These are phyloP conservation scores for Melolontha melolontha DNA, from an alignment of 2,888 invertebrate genomes.

Conservation along the genomic window DNA sequence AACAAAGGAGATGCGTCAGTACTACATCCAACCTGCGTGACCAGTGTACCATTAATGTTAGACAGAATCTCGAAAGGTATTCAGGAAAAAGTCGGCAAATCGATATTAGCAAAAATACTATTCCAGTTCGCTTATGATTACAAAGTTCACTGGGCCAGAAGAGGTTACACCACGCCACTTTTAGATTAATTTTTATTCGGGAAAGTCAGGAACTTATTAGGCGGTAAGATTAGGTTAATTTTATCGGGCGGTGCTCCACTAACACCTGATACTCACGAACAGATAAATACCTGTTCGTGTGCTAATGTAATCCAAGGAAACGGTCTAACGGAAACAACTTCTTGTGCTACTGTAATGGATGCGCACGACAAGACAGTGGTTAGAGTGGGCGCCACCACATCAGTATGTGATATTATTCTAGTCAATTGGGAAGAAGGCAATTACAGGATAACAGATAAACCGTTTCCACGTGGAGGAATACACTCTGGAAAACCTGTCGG, in stretches of 20 bases:
- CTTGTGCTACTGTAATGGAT: slow-evolving; percentile 90
- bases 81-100: slow-evolving; percentile 90
- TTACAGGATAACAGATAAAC: slow-evolving; percentile 89
- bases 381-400: slow-evolving; percentile 89
- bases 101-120: slow-evolving; percentile 81
- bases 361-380: slow-evolving; percentile 72
- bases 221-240: slow-evolving; percentile 89
- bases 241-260: slow-evolving; percentile 96
- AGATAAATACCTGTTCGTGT: slow-evolving; percentile 92
- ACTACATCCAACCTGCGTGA: slow-evolving; percentile 92
- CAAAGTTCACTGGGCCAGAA: slow-evolving; percentile 86
- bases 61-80: slow-evolving; percentile 98
- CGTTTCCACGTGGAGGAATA: slow-evolving; percentile 86
- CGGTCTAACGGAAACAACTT: slow-evolving; percentile 97
- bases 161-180: slow-evolving; percentile 87
- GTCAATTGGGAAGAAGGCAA: slow-evolving; percentile 96
- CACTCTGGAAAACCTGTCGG: no score
- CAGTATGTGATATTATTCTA: slow-evolving; percentile 85
- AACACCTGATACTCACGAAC: slow-evolving; percentile 94
- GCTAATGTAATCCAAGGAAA: slow-evolving; percentile 93
- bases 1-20: slow-evolving; percentile 94
- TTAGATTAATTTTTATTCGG: slow-evolving; percentile 75
- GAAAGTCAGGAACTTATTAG: slow-evolving; percentile 74
- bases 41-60: slow-evolving; percentile 95
- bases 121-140: slow-evolving; percentile 96